Base-by-base conservation (phyloP, 2,888 invertebrate species). In the Aproaerema taeniolella region DNA sequence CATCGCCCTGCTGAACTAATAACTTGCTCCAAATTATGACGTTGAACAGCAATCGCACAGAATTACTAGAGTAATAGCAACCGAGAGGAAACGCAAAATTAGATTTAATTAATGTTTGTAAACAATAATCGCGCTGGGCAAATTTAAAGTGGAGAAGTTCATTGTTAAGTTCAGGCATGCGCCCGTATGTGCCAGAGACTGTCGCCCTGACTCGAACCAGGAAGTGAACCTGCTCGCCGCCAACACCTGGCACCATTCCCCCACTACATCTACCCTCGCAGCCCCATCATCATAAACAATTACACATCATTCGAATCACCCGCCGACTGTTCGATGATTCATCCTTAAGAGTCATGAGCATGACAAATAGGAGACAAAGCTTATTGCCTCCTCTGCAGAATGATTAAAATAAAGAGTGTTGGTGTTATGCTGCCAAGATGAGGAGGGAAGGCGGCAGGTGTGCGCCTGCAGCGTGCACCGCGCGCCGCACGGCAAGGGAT, bases 151-250 rank as follows among this genome's bases (percentile, higher is more conserved):
- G 60, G 54, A 59, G 67, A 78, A 81, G 82, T 80, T 82, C 79
- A 81, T 78, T 81, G 82, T 74, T 74, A 79, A 81, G 80, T 75
- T 80, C 78, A 79, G 68, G 68, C 67, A 66, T 65, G 54, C 49
- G 47, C 50, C 50, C 45, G 49, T 47, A 54, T 52, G 26, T 39
- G 39, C 43, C 43, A 39, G 43, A 31, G 32, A 42, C 38, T 28
- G n/a, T n/a, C n/a, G n/a, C 32, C 12, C 31, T 12, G 42, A 34
- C 33, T 72, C 68, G 65, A 54, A 58, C 50, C 68, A 71, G 67
- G 68, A 63, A 68, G 61, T 55, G 54, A 61, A 61, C 56, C 50
- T 43, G 53, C 41, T 53, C 50, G 47, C 55, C 48, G 45, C 50
- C 50, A 45, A 42, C 50, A 37, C 47, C 6, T 20, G 8, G 26